A percentile compares a stretch with the other conserved stretches of the same genome.
Evolutionary conservation across 2,888 invertebrate species (phyloP).

Genomic region (Drosophila fulvimacula): DNA sequence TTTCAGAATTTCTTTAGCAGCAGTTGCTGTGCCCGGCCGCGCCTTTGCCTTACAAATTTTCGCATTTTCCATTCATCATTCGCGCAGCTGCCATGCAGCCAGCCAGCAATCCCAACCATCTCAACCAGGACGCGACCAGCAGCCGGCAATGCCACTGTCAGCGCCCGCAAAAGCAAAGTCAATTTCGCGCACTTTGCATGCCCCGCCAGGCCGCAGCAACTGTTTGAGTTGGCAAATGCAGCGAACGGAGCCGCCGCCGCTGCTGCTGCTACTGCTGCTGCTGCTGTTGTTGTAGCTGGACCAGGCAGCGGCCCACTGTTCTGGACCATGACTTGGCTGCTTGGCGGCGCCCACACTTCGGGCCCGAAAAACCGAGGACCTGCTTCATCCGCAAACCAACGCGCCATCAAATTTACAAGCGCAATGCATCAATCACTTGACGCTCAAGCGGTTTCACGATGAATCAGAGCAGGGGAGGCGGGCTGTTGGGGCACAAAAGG

Average conservation of each 20-base stretch:
- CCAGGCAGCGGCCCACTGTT: slow-evolving; percentile 30
- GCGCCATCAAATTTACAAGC: slow-evolving; percentile 78
- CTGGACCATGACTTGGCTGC: slow-evolving; percentile 41
- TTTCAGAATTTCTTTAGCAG: slow-evolving; percentile 75
- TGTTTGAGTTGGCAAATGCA: slow-evolving; percentile 58
- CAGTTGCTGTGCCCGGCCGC: slow-evolving; percentile 9
- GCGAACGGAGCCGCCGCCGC: slow-evolving; percentile 29
- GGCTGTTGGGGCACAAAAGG: slow-evolving; percentile 35
- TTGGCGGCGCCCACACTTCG: background rate
- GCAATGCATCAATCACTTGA: slow-evolving; percentile 76
- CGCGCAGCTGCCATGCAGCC: slow-evolving; percentile 37
- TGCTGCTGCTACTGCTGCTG: slow-evolving; percentile 11
- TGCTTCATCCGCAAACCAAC: slow-evolving; percentile 41
- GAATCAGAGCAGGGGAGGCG: slow-evolving; percentile 26
- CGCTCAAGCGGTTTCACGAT: slow-evolving; percentile 62
- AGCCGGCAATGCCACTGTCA: slow-evolving; percentile 73
- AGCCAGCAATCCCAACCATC: slow-evolving; percentile 17
- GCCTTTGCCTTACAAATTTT: slow-evolving; percentile 74
- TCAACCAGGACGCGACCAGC: slow-evolving; percentile 31
- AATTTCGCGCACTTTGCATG: slow-evolving; percentile 80
- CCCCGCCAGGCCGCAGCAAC: slow-evolving; percentile 42
- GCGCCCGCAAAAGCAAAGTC: slow-evolving; percentile 80
- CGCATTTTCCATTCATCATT: slow-evolving; percentile 79
- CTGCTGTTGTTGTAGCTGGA: slow-evolving; percentile 23
- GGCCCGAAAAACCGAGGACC: slow-evolving; percentile 10